Percentiles rank a stretch among this genome's conserved stretches.
Evolutionary conservation across 2,888 invertebrate species (phyloP).

Genomic region (Cephus pygmeus): DNA sequence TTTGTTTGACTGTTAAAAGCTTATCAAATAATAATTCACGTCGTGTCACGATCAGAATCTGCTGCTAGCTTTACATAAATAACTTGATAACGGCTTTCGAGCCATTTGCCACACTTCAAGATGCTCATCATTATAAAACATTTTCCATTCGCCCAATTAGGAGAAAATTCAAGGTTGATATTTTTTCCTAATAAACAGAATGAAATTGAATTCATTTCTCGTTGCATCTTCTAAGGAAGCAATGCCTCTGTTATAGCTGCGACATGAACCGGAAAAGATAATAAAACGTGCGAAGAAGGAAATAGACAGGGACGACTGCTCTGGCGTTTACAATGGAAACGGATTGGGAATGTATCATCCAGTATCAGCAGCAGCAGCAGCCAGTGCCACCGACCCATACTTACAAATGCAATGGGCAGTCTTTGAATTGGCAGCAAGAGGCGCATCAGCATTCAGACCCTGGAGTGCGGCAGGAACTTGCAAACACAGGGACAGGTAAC

Average conservation of each 20-base stretch:
- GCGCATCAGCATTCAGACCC: constrained; percentile 64
- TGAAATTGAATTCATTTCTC: background rate
- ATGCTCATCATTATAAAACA: background rate
- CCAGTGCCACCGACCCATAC: constrained; percentile 53
- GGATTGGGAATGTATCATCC: constrained; percentile 60
- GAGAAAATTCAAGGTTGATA: background rate
- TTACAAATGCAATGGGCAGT: constrained; percentile 63
- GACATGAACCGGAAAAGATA: constrained; percentile 57
- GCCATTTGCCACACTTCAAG: background rate
- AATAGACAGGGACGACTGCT: constrained; percentile 56
- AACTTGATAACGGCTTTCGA: background rate
- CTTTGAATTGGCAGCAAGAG: constrained; percentile 60
- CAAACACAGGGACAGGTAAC: constrained; percentile 64
- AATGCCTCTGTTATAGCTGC: constrained; percentile 44
- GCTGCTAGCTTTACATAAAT: background rate
- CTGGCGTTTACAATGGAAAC: constrained; percentile 54
- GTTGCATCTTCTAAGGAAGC: background rate
- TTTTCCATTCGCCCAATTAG: background rate
- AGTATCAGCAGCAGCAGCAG: constrained; percentile 48
- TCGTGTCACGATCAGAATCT: background rate
- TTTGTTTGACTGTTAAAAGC: background rate
- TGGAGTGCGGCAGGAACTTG: constrained; percentile 61
- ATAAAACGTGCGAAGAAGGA: constrained; percentile 61
- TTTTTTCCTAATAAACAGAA: background rate
- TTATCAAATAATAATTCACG: background rate